phyloP scores from a whole-genome alignment of 1,140 invertebrate genomes.

The Diabrotica virgifera region DNA sequence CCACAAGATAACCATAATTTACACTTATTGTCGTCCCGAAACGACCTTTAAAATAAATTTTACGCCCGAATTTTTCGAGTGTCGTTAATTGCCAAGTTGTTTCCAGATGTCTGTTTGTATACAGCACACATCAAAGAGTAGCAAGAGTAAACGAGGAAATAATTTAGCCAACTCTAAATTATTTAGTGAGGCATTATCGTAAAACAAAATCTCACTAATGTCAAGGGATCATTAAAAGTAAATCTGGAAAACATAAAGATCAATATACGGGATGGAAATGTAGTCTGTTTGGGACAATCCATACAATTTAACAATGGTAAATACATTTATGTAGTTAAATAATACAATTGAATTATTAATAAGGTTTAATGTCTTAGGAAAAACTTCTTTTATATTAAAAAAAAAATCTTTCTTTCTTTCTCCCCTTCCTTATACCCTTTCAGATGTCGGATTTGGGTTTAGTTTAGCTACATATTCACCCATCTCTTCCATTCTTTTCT shows the following conservation, averaged over 20 bases:
- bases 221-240: conserved; percentile 35
- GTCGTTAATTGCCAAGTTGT: conserved; percentile 36
- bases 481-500: too few relatives aligned
- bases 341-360: too few relatives aligned
- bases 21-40: conserved; percentile 11
- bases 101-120: conserved; percentile 30
- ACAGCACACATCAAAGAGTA: conserved; percentile 31
- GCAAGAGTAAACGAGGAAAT: conserved; percentile 31
- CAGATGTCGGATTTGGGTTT: too few relatives aligned
- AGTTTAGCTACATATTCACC: too few relatives aligned
- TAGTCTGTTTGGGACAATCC: too few relatives aligned
- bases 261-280: too few relatives aligned
- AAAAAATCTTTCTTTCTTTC: too few relatives aligned
- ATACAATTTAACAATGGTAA: too few relatives aligned
- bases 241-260: conserved; percentile 42
- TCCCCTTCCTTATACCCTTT: too few relatives aligned
- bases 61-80: conserved; percentile 18
- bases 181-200: conserved; percentile 39
- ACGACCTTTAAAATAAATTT: conserved; percentile 17
- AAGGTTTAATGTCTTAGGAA: too few relatives aligned
- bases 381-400: too few relatives aligned
- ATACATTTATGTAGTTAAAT: too few relatives aligned
- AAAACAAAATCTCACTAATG: conserved; percentile 36
- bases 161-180: conserved; percentile 37
- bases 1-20: conserved; percentile 14